Base-by-base conservation (phyloP, 2,888 invertebrate species). In the Napeogenes inachia region DNA sequence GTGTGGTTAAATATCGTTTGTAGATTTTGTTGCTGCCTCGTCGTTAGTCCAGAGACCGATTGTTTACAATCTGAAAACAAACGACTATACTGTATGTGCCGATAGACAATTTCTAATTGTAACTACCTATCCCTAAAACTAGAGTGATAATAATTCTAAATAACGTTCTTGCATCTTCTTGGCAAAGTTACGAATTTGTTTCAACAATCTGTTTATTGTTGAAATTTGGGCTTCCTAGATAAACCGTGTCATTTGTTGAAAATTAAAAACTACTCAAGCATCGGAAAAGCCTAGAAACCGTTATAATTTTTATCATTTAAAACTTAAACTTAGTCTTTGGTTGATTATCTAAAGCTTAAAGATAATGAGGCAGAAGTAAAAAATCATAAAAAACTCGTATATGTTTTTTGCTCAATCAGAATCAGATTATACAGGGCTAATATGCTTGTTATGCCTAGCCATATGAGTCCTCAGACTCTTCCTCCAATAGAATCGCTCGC, bases 401-500 rank as follows among this genome's bases (percentile, higher is more conserved):
- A 33, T 4, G 8, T 13, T 35, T 60, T 35, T 13, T 45, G 45
- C 45, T n/a, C 13, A 10, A 10, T 4, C 13, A 54, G 10, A 5
- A 45, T 13, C 13, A 42, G 33, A 59, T 45, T 13, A 10, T 4
- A 77, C 60, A 32, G 77, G 61, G 63, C 75, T 74, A 2, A 76
- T 60, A 58, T 79, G 79, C 57, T 83, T 88, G 66, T 68, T 81
- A 73, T 89, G 90, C 66, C 85, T 81, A 38, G 80, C 86, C 75
- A 92, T 87, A 68, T 94, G 94, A 0, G 91, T 91, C 13, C 91
- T 89, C 42, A 94, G 77, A 70, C 93, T 92, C 60, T 93, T 93
- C 61, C 92, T 87, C 79, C 93, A 92, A 47, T 92, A 91, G 67
- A 93, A 92, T 69, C 92, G 86, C 65, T 92, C 92, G 0, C 92